Percentiles rank a stretch among this genome's conserved stretches.
Evolutionary conservation across 2,888 invertebrate genomes (phyloP).

Genomic region (Xestia sexstrigata): DNA sequence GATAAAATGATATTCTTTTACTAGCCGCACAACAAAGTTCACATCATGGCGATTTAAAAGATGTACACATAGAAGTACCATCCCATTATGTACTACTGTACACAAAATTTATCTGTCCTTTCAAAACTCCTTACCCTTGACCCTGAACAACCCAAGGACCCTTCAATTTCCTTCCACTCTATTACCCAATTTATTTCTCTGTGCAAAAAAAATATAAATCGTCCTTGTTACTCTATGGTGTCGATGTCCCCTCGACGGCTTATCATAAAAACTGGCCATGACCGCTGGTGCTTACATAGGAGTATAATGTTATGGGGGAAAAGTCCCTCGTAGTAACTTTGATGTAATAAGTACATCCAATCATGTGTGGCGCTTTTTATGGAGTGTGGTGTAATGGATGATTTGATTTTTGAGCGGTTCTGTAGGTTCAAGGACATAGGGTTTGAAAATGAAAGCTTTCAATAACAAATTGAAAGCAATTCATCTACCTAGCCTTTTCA

Average conservation of each 20-base stretch:
- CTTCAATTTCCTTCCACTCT: constrained; percentile 32
- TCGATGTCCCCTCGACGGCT: constrained; percentile 18
- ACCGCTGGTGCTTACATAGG: constrained; percentile 13
- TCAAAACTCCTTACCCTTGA: constrained; percentile 34
- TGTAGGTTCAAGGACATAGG: not conserved
- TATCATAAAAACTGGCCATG: constrained; percentile 56
- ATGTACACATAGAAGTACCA: not conserved
- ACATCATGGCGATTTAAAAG: constrained; percentile 1
- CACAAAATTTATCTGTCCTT: constrained; percentile 10
- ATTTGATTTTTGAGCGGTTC: constrained; percentile 18
- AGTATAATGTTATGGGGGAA: constrained; percentile 4
- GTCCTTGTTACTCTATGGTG: constrained; percentile 21
- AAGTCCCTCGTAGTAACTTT: constrained; percentile 11
- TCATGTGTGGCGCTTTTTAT: constrained; percentile 41
- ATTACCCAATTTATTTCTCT: constrained; percentile 42
- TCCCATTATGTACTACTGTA: not conserved
- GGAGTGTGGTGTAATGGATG: not conserved
- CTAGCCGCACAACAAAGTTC: too few species aligned
- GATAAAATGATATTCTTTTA: not conserved
- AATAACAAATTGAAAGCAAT: too few species aligned
- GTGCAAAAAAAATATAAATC: constrained; percentile 26
- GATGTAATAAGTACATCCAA: constrained; percentile 35
- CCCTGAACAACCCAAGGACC: constrained; percentile 20
- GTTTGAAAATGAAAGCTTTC: not conserved
- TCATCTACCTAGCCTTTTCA: too few species aligned